A percentile compares a stretch with the other conserved stretches of the same genome.
phyloP scores from a whole-genome alignment of 2,113 vertebrate genomes.

The Cynoglossus semilaevis region DNA sequence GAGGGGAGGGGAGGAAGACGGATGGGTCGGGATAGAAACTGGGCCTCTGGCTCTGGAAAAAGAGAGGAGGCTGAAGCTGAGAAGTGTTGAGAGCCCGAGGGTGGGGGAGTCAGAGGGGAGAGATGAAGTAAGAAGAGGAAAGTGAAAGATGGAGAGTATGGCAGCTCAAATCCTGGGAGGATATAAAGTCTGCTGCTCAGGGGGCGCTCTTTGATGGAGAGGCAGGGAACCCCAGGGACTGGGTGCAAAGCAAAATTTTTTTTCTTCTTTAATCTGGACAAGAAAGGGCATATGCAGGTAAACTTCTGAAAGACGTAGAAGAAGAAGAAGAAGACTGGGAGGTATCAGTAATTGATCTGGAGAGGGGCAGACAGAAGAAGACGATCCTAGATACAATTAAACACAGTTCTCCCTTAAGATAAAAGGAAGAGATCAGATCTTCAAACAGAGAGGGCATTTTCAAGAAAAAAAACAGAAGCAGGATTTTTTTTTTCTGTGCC shows the following conservation, averaged over 20 bases:
- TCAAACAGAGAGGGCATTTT: too few species aligned
- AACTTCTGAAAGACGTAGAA: too few species aligned
- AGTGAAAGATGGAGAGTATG: conserved; percentile 2
- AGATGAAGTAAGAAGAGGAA: conserved; percentile 10
- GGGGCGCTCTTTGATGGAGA: conserved; percentile 31
- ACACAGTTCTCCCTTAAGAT: too few species aligned
- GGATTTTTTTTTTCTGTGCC: too few species aligned
- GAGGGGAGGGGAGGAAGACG: conserved; percentile 21
- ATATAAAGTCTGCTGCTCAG: conserved; percentile 18
- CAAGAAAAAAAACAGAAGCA: too few species aligned
- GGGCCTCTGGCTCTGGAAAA: conserved; percentile 41
- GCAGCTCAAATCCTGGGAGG: conserved; percentile 37
- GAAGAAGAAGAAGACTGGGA: too few species aligned
- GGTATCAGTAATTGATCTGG: too few species aligned
- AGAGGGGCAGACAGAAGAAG: too few species aligned
- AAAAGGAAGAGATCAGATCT: too few species aligned
- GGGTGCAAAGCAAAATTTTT: conserved; percentile 11
- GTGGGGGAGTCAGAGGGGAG: conserved; percentile 19
- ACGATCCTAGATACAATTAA: too few species aligned
- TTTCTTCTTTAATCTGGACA: too few species aligned
- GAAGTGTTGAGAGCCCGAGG: conserved; percentile 34
- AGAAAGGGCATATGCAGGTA: too few species aligned
- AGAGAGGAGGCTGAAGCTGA: conserved; percentile 44
- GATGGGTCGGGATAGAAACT: conserved; percentile 52
- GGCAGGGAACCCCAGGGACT: conserved; percentile 19